Evolutionary conservation across 2,113 vertebrate species (phyloP), one percentile per base, ranked within the genome.

Genomic region (Phycodurus eques): DNA sequence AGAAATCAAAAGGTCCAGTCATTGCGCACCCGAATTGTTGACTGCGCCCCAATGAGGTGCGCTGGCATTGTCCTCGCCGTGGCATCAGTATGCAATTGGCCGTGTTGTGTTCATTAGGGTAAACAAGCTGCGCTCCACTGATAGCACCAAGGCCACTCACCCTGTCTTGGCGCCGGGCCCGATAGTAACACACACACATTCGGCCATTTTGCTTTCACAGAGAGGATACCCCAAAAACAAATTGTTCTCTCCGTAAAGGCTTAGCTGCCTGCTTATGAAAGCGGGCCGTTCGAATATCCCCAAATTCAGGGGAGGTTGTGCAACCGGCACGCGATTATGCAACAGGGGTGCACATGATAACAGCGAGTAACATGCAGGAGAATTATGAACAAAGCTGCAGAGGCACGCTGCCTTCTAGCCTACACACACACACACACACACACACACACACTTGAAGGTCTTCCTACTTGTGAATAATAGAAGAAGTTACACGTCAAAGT

Each of bases 61-160:
- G 22, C 46, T n/a, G 33, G 77, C 54, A 76, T 83, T 81, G 82
- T 78, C 74, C 70, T 71, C 57, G 76, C 72, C 78, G 68, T 76
- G 20, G 62, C 42, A 22, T 85, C 86, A 85, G 83, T 74, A 74
- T 79, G 39, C 73, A 86, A 83, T 85, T 75, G 62, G 33, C 74
- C 60, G 76, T 86, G 78, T 84, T 74, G 70, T 80, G 79, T 87
- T 88, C 82, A 84, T 85, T 83, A 77, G 75, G 70, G 74, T 85
- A 88, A 91, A 92, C 88, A 90, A 78, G 85, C 88, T 90, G 87
- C 31, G 83, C 74, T 80, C 68, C 77, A 76, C 77, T 83, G 90
- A 89, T 88, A 88, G 85, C 83, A 80, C 71, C 33, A 76, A 76
- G 72, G 75, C 80, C 82, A 80, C 81, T 87, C 80, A 79, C 82